Evolutionary conservation across 2,888 invertebrate species (phyloP).

Genomic region (Dyspetes luteomarginatus): DNA sequence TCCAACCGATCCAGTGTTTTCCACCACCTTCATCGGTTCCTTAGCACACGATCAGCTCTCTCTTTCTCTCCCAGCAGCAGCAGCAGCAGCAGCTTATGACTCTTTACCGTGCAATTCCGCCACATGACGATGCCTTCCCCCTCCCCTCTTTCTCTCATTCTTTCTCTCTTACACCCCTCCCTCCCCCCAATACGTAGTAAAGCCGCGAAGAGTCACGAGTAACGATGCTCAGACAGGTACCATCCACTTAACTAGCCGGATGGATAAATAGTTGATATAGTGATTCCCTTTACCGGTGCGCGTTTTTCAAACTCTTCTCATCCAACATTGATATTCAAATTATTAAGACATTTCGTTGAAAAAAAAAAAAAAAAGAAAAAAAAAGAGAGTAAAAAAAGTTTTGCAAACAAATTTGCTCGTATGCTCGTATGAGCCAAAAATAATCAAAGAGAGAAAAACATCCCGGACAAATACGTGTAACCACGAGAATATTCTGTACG

Average conservation of each 20-base stretch:
- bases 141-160: conserved; percentile 7
- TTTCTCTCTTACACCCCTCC: too few species aligned
- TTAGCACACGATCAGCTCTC: conserved; percentile 56
- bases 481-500: not conserved
- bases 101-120: conserved; percentile 79
- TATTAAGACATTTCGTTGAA: too few species aligned
- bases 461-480: too few species aligned
- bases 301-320: conserved; percentile 50
- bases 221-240: conserved; percentile 81
- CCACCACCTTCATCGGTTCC: conserved; percentile 62
- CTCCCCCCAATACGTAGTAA: conserved; percentile 70
- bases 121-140: conserved; percentile 48
- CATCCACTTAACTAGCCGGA: conserved; percentile 82
- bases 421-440: too few species aligned
- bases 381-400: too few species aligned
- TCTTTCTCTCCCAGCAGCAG: conserved; percentile 67
- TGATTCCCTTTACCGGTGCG: conserved; percentile 66
- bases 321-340: not conserved
- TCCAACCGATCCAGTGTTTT: conserved; percentile 39
- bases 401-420: too few species aligned
- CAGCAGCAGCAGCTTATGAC: conserved; percentile 76
- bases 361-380: too few species aligned
- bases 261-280: conserved; percentile 77
- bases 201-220: conserved; percentile 77
- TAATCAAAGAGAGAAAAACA: not conserved